Evolutionary conservation across 2,113 vertebrate species (phyloP).

Genomic region (Ochotona curzoniae): DNA sequence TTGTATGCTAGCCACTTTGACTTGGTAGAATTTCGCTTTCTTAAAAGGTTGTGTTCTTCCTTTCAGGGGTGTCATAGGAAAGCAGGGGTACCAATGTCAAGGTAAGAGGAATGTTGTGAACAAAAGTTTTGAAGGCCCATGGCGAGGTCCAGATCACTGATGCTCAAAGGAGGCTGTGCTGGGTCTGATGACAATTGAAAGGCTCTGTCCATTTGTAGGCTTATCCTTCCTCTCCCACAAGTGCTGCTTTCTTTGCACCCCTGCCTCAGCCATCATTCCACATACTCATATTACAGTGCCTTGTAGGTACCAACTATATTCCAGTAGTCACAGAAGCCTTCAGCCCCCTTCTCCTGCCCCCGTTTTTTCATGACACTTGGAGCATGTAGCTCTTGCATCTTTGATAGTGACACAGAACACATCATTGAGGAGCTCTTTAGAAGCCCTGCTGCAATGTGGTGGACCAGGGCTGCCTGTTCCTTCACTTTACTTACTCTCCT

Average conservation of each 20-base stretch:
- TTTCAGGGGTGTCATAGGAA: slow-evolving; percentile 98
- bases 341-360: no score
- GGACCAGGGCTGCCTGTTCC: fast-evolving
- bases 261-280: not conserved
- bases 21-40: slow-evolving; percentile 2
- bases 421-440: not conserved
- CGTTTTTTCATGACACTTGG: not conserved
- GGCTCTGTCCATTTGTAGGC: fast-evolving
- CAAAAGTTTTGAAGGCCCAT: not conserved
- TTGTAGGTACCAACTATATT: not conserved
- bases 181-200: not conserved
- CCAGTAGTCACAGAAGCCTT: not conserved
- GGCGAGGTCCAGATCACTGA: not conserved
- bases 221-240: not conserved
- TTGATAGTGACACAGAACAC: fast-evolving
- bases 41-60: slow-evolving; percentile 78
- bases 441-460: fast-evolving
- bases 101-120: slow-evolving; percentile 88
- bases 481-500: not conserved
- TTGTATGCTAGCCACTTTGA: not conserved
- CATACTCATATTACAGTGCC: not conserved
- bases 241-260: not conserved
- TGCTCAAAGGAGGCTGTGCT: not conserved
- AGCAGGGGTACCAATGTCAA: slow-evolving; percentile 99
- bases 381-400: not conserved